phyloP scores from a whole-genome alignment of 2,113 vertebrate genomes.

The Rafetus swinhoei region DNA sequence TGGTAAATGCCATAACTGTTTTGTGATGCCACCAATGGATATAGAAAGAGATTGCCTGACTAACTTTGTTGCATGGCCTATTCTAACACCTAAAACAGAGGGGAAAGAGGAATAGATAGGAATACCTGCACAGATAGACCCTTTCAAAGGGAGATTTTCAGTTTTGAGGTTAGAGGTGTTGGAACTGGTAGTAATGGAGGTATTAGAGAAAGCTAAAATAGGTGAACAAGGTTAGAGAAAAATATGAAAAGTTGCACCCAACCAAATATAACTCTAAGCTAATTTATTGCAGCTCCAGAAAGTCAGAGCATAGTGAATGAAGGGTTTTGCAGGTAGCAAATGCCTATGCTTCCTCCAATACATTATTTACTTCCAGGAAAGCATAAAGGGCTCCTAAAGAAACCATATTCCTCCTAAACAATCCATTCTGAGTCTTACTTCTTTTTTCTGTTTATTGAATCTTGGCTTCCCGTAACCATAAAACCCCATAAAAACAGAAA shows the following conservation, averaged over 20 bases:
- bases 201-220: background rate
- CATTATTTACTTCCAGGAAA: background rate
- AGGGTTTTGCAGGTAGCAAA: rapidly evolving
- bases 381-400: background rate
- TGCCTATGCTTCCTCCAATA: background rate
- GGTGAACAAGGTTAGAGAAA: background rate
- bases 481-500: background rate
- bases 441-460: rapidly evolving
- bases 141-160: background rate
- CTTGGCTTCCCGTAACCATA: background rate
- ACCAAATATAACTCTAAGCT: background rate
- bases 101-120: background rate
- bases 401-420: background rate
- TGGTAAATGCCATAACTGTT: background rate
- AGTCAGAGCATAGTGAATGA: background rate
- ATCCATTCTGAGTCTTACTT: background rate
- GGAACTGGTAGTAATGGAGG: background rate
- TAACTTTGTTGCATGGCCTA: background rate
- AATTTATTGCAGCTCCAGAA: background rate
- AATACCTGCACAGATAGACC: background rate
- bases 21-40: background rate
- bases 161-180: background rate
- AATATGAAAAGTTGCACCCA: background rate
- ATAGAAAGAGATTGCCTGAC: background rate
- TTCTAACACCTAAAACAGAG: background rate